Base-by-base conservation (phyloP, 1,140 invertebrate genomes). In the Dreissena polymorpha region DNA sequence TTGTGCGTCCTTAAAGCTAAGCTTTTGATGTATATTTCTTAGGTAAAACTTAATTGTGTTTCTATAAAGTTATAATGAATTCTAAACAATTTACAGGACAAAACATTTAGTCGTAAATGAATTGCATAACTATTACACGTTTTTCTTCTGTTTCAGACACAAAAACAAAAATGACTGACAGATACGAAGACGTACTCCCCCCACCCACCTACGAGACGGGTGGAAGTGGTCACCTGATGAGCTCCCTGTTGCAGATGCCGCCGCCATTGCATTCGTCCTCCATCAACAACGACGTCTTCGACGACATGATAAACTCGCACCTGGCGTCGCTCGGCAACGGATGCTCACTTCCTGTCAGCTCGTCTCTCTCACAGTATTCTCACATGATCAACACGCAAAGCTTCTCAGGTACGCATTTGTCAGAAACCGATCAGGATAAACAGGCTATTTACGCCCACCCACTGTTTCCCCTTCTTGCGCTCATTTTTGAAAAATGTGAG, bases 401-500 rank as follows among this genome's bases (percentile, higher is more conserved):
- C 29, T 63, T 82, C 27, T 82, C 79, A 82, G 79, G 79, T 82
- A 82, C 72, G 79, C 29, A 29, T 57, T 74, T 82, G 65, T 63
- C 60, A 25, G 71, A 82, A 68, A 39, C 79, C 25, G 51, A 39
- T 60, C 53, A 60, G 55, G 79, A 73, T 57, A 82, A 72, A 49
- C 70, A 82, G 57, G 39, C 70, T 1, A 51, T 82, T 53, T 84
- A 84, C 39, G 51, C 98, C 93, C 98, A 99, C 94, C 98, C 98
- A 89, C 94, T 99, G 89, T 99, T 99, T 94, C 98, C 98, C 88
- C 95, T 99, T 88, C 95, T 99, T 93, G 97, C 97, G 86, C 95
- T 99, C 90, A 98, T 99, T 93, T 99, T 99, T 93, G 98, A 99
- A 95, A 99, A 99, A 94, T 99, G 98, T 93, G 98, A 99, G 94